A percentile compares a stretch with the other conserved stretches of the same genome.
Evolutionary conservation across 2,113 vertebrate genomes (phyloP).

Genomic region (Callocephalon fimbriatum): DNA sequence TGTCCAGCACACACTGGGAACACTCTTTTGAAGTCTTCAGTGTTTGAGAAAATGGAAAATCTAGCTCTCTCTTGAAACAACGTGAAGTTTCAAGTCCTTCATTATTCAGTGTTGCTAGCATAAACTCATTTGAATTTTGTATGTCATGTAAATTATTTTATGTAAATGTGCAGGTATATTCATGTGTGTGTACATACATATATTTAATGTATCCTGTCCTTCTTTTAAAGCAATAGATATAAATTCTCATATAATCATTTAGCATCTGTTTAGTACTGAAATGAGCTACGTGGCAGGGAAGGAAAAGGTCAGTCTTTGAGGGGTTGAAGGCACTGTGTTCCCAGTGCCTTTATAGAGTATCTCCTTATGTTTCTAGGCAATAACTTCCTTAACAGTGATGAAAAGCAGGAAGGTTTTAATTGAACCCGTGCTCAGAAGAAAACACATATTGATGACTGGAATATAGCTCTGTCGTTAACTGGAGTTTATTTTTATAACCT

Average conservation of each 20-base stretch:
- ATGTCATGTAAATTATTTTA: background rate
- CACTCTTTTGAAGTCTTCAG: background rate
- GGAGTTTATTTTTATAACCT: background rate
- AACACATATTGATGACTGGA: rapidly evolving
- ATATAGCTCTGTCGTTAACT: background rate
- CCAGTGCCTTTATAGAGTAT: background rate
- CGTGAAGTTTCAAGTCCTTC: background rate
- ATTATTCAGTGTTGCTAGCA: background rate
- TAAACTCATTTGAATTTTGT: background rate
- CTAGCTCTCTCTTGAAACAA: background rate
- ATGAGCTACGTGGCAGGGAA: background rate
- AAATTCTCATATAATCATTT: background rate
- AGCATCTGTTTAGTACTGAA: background rate
- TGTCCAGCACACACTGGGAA: background rate
- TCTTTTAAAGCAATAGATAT: background rate
- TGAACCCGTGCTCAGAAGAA: background rate
- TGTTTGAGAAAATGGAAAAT: background rate
- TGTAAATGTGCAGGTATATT: background rate
- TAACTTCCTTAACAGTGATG: background rate
- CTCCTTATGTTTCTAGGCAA: background rate
- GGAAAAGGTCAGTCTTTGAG: rapidly evolving
- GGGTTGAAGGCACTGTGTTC: background rate
- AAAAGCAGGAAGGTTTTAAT: background rate
- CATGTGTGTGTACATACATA: background rate
- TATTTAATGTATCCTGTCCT: background rate